Percentiles rank a stretch among this genome's conserved stretches.
These are phyloP conservation scores for Antechinus stuartii DNA, from an alignment of 2,113 vertebrate species.

Conservation along the genomic window DNA sequence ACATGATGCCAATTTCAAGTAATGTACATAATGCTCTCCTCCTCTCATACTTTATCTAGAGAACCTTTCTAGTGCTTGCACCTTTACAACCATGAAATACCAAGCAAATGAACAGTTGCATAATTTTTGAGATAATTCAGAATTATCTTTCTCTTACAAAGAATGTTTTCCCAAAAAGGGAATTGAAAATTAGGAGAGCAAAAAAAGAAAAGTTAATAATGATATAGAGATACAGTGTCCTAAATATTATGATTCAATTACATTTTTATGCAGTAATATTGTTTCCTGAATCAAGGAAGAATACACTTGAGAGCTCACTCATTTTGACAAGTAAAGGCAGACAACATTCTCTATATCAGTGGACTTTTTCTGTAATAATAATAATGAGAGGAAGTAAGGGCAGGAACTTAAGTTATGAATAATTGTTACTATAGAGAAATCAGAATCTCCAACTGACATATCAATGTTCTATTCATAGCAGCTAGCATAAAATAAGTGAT, in stretches of 20 bases:
- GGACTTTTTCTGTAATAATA: neutral
- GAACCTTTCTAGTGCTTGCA: conserved; percentile 43
- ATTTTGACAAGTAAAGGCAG: neutral
- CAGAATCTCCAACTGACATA: neutral
- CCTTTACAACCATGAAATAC: conserved; percentile 55
- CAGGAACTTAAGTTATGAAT: neutral
- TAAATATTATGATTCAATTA: conserved; percentile 34
- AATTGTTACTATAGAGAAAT: neutral
- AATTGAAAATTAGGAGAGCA: neutral
- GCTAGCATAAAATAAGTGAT: neutral
- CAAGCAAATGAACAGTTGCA: conserved; percentile 4
- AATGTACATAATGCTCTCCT: conserved; percentile 49
- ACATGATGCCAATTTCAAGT: conserved; percentile 74
- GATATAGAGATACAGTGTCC: neutral
- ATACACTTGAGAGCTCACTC: neutral
- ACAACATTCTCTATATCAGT: neutral
- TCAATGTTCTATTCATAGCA: neutral
- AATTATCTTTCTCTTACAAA: neutral
- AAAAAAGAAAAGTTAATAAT: neutral
- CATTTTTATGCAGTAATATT: neutral
- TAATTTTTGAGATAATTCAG: conserved; percentile 19
- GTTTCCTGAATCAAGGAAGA: neutral
- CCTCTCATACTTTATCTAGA: conserved; percentile 40
- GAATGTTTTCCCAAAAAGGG: neutral
- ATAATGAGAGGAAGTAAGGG: neutral